Conservation (phyloP, 2,888 invertebrate species). For the Marronus borbonicus region DNA sequence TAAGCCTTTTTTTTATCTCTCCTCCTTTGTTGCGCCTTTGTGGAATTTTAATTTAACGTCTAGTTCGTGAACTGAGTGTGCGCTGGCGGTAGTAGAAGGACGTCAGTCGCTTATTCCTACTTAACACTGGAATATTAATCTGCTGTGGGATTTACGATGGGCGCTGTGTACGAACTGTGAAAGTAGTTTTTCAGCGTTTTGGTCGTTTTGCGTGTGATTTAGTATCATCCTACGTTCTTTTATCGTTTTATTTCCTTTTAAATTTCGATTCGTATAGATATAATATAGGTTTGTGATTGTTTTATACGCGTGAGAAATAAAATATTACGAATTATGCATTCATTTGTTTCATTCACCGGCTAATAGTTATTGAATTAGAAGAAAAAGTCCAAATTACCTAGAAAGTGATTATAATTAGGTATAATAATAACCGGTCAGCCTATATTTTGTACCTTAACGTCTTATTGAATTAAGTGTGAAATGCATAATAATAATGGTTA, state of each 20-base stretch:
- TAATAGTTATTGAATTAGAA: no score
- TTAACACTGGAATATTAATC: conserved; percentile 17
- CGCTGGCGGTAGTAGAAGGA: background rate
- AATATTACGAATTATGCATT: no score
- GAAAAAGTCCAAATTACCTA: no score
- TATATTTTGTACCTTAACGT: no score
- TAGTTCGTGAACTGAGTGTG: conserved; percentile 9
- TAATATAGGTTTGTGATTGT: no score
- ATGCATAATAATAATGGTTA: no score
- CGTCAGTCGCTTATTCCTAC: conserved; percentile 13
- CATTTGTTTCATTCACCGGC: no score
- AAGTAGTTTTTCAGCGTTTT: conserved; percentile 8
- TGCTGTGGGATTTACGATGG: conserved; percentile 9
- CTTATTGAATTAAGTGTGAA: no score
- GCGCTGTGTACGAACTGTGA: background rate
- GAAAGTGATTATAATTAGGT: no score
- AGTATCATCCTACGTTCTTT: background rate
- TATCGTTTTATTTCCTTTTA: background rate
- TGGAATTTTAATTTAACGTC: conserved; percentile 44
- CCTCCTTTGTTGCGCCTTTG: background rate
- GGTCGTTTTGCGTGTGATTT: conserved; percentile 1
- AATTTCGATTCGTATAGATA: background rate
- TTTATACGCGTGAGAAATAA: no score
- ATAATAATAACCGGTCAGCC: no score
- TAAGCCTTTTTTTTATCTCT: conserved; percentile 1